Conservation (phyloP, 2,113 vertebrate genomes). For the Nerophis lumbriciformis region DNA sequence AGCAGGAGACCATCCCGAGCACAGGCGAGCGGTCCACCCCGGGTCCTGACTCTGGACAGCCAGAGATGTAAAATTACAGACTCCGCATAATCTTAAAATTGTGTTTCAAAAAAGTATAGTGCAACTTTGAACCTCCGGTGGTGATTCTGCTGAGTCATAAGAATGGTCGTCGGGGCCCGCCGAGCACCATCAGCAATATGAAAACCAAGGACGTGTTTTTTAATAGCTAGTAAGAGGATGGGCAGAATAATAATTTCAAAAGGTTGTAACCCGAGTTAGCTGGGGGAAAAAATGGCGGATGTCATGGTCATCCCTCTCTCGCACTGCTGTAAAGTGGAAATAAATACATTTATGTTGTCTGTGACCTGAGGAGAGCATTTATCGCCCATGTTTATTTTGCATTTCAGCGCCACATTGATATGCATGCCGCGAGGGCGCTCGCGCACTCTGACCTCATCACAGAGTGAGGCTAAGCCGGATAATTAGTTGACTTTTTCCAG, state of each 20-base stretch:
- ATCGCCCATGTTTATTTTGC: not conserved
- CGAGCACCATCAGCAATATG: conserved; percentile 34
- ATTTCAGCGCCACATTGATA: not conserved
- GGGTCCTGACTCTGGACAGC: too few species aligned
- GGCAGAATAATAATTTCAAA: conserved; percentile 35
- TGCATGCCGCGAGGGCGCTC: not conserved
- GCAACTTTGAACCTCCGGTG: conserved; percentile 22
- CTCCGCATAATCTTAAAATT: conserved; percentile 24
- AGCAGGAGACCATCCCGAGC: too few species aligned
- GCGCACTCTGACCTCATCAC: conserved; percentile 2
- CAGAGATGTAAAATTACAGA: conserved; percentile 12
- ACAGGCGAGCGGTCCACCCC: too few species aligned
- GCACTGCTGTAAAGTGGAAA: not conserved
- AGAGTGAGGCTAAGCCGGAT: not conserved
- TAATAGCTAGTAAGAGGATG: conserved; percentile 36
- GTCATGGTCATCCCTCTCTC: not conserved
- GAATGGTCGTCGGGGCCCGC: conserved; percentile 12
- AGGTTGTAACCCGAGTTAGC: conserved; percentile 12
- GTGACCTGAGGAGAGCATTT: not conserved
- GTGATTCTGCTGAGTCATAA: conserved; percentile 38
- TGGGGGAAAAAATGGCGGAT: not conserved
- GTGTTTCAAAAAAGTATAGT: conserved; percentile 28
- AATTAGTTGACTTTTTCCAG: conserved; percentile 2
- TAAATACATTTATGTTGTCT: not conserved
- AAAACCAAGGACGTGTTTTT: conserved; percentile 41